Evolutionary conservation across 2,113 vertebrate species (phyloP).

Genomic region (Bujurquina vittata): DNA sequence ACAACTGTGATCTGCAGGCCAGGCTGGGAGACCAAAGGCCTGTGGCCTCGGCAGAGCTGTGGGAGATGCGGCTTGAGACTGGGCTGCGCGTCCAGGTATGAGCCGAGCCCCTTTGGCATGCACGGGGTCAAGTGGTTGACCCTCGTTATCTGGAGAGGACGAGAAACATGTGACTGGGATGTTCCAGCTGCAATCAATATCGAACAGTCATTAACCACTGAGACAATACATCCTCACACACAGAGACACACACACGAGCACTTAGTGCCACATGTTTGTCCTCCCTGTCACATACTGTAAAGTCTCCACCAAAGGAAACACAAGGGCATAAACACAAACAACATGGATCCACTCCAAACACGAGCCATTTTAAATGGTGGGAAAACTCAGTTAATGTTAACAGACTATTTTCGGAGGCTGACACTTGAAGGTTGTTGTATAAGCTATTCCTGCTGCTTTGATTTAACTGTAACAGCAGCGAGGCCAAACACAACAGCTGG

Average conservation of each 20-base stretch:
- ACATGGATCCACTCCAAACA: slow-evolving; percentile 58
- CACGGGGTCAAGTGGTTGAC: slow-evolving; percentile 75
- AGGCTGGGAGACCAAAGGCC: slow-evolving; percentile 28
- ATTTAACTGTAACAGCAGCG: slow-evolving; percentile 52
- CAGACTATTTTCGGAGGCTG: slow-evolving; percentile 63
- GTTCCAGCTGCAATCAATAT: slow-evolving; percentile 75
- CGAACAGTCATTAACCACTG: slow-evolving; percentile 71
- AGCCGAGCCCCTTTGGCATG: slow-evolving; percentile 54
- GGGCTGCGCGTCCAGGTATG: slow-evolving; percentile 40
- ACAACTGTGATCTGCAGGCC: slow-evolving; percentile 42
- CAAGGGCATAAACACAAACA: slow-evolving; percentile 59
- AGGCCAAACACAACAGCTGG: slow-evolving; percentile 70
- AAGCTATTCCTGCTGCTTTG: slow-evolving; percentile 65
- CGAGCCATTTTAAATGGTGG: slow-evolving; percentile 46
- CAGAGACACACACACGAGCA: not conserved
- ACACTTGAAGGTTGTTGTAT: slow-evolving; percentile 56
- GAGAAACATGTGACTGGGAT: slow-evolving; percentile 59
- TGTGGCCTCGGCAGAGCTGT: not conserved
- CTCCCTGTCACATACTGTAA: slow-evolving; percentile 33
- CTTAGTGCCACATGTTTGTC: slow-evolving; percentile 42
- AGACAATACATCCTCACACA: slow-evolving; percentile 51
- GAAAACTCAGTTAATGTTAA: slow-evolving; percentile 70
- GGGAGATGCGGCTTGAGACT: slow-evolving; percentile 13
- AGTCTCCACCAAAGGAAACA: slow-evolving; percentile 51
- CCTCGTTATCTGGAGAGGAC: slow-evolving; percentile 69